Evolutionary conservation across 2,888 invertebrate genomes (phyloP), one percentile per base, ranked within the genome.

Genomic region (Melinaea menophilus): DNA sequence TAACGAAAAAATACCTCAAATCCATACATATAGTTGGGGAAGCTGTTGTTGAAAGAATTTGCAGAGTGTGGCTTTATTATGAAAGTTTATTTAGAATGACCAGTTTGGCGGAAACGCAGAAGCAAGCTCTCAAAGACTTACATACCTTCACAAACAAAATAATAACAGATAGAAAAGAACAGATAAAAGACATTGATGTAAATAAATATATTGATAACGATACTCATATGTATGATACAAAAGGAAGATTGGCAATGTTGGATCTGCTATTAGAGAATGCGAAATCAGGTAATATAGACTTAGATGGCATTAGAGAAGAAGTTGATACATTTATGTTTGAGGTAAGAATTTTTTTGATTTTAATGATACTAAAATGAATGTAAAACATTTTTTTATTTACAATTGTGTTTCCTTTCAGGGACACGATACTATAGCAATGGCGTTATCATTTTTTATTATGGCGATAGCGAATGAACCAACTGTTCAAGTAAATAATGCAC

Each of bases 321-420:
- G 93, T 94, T 0, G 93, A 95, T 70, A 95, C 94, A 0, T 94
- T 95, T 72, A 92, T 94, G 92, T 95, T 95, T 82, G 94, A 92
- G 79, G 93, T 93, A 76, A 80, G 75, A 37, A n/a, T 48, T 22
- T 22, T 22, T 22, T 22, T 11, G 31, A 54, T 41, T 46, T 56
- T 58, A 55, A 58, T 62, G 11, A 11, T 22, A 13, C 12, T 33
- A 31, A 5, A 45, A 22, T 33, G 2, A 4, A 35, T 54, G 4
- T 48, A 45, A 13, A 2, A 9, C 3, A 3, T 35, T 51, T 13
- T 5, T 48, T 3, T 57, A 48, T 57, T 22, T 5, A n/a, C 4
- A 11, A 58, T 22, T 33, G 34, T 5, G n/a, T 22, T 7, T 13
- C 22, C 33, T 74, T 74, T 37, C 66, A 91, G 92, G 91, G 91